A percentile compares a stretch with the other conserved stretches of the same genome.
These are phyloP conservation scores for Penaeus indicus DNA, from an alignment of 1,140 invertebrate genomes.

Conservation along the genomic window DNA sequence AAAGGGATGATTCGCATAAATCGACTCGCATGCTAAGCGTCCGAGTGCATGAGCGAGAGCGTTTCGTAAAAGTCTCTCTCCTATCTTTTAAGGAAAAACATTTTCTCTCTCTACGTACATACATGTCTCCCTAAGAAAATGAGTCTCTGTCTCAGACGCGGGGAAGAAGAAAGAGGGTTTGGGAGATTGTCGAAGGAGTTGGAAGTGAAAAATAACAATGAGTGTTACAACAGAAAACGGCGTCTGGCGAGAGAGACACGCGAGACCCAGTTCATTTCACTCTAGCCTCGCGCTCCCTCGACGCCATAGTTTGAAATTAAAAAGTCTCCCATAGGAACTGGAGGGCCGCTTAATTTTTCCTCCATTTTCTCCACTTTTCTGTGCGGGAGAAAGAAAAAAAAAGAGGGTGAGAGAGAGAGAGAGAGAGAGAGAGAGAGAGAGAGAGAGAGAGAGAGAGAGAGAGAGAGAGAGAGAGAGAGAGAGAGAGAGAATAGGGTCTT, in stretches of 20 bases:
- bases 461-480: conserved; percentile 32
- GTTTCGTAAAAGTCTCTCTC: no score
- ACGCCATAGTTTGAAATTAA: conserved; percentile 63
- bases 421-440: conserved; percentile 24
- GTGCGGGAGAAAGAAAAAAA: conserved; percentile 25
- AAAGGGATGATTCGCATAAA: no score
- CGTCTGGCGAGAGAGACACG: conserved; percentile 38
- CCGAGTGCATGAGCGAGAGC: no score
- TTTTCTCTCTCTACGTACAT: no score
- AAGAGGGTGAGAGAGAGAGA: conserved; percentile 40
- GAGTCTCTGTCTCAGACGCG: no score
- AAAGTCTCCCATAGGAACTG: conserved; percentile 62
- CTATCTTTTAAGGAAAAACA: no score
- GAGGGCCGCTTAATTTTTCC: conserved; percentile 63
- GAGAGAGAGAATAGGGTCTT: conserved; percentile 48
- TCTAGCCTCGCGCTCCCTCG: conserved; percentile 50
- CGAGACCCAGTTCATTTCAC: conserved; percentile 60
- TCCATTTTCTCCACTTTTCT: conserved; percentile 57
- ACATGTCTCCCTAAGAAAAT: no score
- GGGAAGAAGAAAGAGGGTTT: background rate
- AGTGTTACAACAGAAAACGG: background rate
- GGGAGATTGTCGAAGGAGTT: background rate
- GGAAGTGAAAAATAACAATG: background rate
- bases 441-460: conserved; percentile 25
- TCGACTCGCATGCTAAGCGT: no score